Base-by-base conservation (phyloP, 2,113 vertebrate genomes). In the Cyprichromis sp. region DNA sequence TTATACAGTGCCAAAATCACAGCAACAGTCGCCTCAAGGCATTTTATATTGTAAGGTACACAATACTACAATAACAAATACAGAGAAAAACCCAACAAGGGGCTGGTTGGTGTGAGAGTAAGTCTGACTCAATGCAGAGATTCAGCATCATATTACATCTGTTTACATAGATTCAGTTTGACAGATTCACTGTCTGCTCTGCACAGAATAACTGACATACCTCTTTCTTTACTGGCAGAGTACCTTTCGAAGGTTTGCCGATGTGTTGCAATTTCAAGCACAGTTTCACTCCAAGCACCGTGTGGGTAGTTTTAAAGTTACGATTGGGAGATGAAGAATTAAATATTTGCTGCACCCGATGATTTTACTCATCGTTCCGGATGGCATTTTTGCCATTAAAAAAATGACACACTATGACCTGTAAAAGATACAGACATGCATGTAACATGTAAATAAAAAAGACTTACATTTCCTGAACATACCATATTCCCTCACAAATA, bases 121-220 rank as follows among this genome's bases (percentile, higher is more conserved):
- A 29, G 57, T 19, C 16, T 34, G 9, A 61, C 5, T 34, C 59
- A 61, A 61, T 34, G 59, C 16, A 61, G 57, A 11, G 29, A 61
- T 61, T 61, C 57, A 0, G 0, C 19, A 34, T 61, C 57, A 3
- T 19, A 34, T 61, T 61, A 34, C 2, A 34, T 34, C 16, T 61
- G 3, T 61, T 13, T 9, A 68, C 12, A 24, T 13, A 1, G 36
- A 68, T 40, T 40, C 0, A 14, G 9, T 42, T 13, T 24, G 2
- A 71, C 36, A 71, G 66, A 10, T 2, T 73, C 21, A 47, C 3
- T 47, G 40, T 29, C 1, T 42, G 4, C 40, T 76, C 40, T 17
- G 40, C 5, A 47, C 40, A 76, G 21, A 47, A 45, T 47, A 29
- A 47, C 21, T 0, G 13, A 47, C 14, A 17, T 29, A 26, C 24